These are phyloP conservation scores for Simalia tracyae DNA, from an alignment of 2,797 vertebrate species.

Conservation along the genomic window DNA sequence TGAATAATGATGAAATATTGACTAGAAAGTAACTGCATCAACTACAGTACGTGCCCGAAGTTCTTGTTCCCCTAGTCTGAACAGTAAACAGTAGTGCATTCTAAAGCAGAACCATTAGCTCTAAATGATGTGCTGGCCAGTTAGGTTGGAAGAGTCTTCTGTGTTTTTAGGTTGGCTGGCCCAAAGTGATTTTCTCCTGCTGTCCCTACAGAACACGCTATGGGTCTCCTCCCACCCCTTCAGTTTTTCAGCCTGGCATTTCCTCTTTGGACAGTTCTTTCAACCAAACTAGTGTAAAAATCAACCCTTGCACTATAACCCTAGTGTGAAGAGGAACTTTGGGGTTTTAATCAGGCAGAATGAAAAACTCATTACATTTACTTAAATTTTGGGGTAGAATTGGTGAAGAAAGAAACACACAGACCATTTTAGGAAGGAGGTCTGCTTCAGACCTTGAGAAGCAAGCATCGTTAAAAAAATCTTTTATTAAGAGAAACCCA, in stretches of 20 bases:
- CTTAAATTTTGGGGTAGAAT: too few species aligned
- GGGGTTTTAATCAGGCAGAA: neutral
- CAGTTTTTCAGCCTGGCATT: neutral
- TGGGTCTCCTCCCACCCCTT: neutral
- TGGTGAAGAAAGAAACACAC: neutral
- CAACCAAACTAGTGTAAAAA: neutral
- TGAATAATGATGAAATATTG: neutral
- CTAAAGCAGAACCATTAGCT: neutral
- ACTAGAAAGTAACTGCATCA: neutral
- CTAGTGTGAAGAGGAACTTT: neutral
- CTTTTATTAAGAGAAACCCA: conserved; percentile 62
- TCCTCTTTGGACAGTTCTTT: neutral
- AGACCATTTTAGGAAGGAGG: neutral
- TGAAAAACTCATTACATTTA: neutral
- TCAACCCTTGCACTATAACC: neutral
- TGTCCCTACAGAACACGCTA: neutral
- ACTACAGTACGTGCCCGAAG: neutral
- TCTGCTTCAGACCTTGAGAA: neutral
- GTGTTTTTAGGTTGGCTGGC: neutral
- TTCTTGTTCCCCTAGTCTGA: neutral
- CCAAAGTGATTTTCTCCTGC: neutral
- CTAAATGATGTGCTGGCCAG: neutral
- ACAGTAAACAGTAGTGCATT: neutral
- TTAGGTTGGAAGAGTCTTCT: too few species aligned
- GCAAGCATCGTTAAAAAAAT: conserved; percentile 33